Evolutionary conservation across 1,140 invertebrate genomes (phyloP), one percentile per base, ranked within the genome.

Genomic region (Cherax quadricarinatus): DNA sequence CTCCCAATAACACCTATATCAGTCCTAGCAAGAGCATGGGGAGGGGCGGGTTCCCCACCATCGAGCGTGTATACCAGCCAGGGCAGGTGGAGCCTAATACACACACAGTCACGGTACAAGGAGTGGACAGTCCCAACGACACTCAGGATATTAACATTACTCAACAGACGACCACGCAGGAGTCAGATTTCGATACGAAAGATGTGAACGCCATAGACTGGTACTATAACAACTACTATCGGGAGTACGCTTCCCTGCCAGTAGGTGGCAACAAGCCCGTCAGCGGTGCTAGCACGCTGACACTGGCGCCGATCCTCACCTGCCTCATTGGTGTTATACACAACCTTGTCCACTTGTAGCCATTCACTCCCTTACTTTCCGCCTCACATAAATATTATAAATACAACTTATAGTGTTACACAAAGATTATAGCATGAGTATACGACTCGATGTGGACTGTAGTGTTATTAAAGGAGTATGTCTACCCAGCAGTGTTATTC

Each of bases 141-240:
- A 14, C 18, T 10, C 21, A 18, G 57, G 24, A 48, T 24, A 7
- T 60, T 41, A 5, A 16, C 14, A 48, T 66, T 30, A 16, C 21
- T 9, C 60, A 84, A 4, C 16, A 84, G 53, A 53, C 48, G 41
- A 53, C 12, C 24, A 12, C 24, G 1, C 82, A n/a, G n/a, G 70
- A 75, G 70, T 9, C 70, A 30, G 70, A 75, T 6, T 75, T 75
- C 70, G n/a, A 24, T 16, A 30, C 51, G 88, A 82, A n/a, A 16
- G 78, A 91, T 14, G 84, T 48, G 14, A 91, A 91, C 21, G 57
- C 53, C 24, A 87, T 89, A 6, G 79, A 92, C 83, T 93, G 93
- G 93, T 93, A 93, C 60, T 93, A 93, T 48, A 92, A 89, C 70
- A 93, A 93, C 60, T 93, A 93, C 86, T 78, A 82, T 85, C 62